A percentile compares a stretch with the other conserved stretches of the same genome.
These are phyloP conservation scores for Macrocentrus cingulum DNA, from an alignment of 1,140 invertebrate genomes.

Conservation along the genomic window DNA sequence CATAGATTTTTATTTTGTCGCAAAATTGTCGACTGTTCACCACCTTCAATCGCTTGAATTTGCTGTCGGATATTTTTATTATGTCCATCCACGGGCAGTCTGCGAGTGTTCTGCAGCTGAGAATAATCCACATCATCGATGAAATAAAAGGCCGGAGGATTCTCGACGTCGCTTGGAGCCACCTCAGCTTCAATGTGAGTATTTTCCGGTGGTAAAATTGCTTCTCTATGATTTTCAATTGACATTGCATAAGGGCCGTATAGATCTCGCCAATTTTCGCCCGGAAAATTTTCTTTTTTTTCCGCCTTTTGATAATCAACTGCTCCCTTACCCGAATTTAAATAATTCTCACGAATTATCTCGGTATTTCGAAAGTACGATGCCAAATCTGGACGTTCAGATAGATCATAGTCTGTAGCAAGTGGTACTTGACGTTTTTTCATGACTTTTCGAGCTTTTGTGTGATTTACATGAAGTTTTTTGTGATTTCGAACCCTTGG, in stretches of 20 bases:
- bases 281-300: background rate
- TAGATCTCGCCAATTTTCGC: background rate
- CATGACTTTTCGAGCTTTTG: background rate
- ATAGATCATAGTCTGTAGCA: background rate
- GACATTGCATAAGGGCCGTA: background rate
- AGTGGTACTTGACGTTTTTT: background rate
- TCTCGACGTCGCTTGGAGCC: background rate
- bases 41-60: too few species aligned
- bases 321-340: background rate
- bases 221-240: background rate
- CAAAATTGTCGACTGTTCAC: too few species aligned
- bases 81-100: background rate
- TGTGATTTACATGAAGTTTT: background rate
- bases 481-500: background rate
- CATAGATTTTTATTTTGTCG: background rate
- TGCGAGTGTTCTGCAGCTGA: background rate
- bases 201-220: too few species aligned
- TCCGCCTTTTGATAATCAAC: too few species aligned
- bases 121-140: background rate
- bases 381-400: background rate
- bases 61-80: background rate
- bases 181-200: too few species aligned
- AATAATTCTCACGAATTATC: slow-evolving; percentile 3
- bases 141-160: background rate
- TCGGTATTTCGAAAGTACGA: slow-evolving; percentile 1